Evolutionary conservation across 2,888 invertebrate species (phyloP).

Genomic region (Mycogona germanica): DNA sequence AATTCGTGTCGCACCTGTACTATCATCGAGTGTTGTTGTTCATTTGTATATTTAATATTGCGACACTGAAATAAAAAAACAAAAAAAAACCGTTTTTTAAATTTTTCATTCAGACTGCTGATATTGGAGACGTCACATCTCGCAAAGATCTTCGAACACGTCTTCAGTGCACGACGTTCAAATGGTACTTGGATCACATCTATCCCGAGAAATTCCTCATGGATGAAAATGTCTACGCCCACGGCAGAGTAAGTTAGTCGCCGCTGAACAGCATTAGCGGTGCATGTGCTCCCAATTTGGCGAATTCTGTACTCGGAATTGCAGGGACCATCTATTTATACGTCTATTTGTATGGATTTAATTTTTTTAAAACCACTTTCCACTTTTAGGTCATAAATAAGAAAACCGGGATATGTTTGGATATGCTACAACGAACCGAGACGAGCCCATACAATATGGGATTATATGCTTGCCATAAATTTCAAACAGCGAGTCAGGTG

Average conservation of each 20-base stretch:
- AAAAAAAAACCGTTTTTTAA: too few relatives aligned
- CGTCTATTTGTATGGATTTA: not conserved
- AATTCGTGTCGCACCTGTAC: too few relatives aligned
- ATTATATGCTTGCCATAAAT: slow-evolving; percentile 57
- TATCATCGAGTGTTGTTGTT: too few relatives aligned
- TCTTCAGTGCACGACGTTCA: slow-evolving; percentile 88
- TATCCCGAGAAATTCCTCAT: slow-evolving; percentile 45
- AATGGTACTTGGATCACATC: slow-evolving; percentile 96
- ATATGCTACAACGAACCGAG: slow-evolving; percentile 60
- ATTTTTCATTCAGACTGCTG: slow-evolving; percentile 34
- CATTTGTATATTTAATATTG: too few relatives aligned
- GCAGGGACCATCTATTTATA: not conserved
- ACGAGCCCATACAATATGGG: slow-evolving; percentile 54
- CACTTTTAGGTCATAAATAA: slow-evolving; percentile 7
- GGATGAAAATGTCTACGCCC: slow-evolving; percentile 23
- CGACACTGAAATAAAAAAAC: too few relatives aligned
- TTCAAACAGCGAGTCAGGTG: slow-evolving; percentile 50
- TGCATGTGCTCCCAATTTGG: too few relatives aligned
- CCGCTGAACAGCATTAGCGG: too few relatives aligned
- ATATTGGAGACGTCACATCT: slow-evolving; percentile 82
- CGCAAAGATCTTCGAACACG: slow-evolving; percentile 66
- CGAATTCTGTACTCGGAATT: too few relatives aligned
- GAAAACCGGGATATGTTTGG: slow-evolving; percentile 53
- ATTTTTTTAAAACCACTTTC: too few relatives aligned
- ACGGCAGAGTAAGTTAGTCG: slow-evolving; percentile 24